phyloP scores from a whole-genome alignment of 2,113 vertebrate genomes.

The Glaucidium brasilianum region DNA sequence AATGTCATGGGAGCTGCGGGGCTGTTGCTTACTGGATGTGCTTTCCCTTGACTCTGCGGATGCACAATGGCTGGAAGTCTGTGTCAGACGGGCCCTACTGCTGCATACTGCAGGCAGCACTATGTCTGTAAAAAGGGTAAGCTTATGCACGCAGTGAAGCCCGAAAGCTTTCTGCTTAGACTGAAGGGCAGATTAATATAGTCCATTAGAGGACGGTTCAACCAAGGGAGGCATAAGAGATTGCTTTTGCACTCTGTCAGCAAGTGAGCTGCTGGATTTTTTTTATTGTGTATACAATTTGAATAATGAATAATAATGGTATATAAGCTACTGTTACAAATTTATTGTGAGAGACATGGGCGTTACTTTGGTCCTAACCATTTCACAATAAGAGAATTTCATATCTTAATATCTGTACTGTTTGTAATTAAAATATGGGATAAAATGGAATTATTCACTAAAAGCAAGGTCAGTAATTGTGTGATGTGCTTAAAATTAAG shows the following conservation, averaged over 20 bases:
- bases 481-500: background rate
- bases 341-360: background rate
- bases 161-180: background rate
- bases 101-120: accelerated
- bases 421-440: constrained; percentile 18
- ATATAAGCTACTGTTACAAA: background rate
- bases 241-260: background rate
- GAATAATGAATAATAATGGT: background rate
- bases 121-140: background rate
- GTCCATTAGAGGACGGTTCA: background rate
- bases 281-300: background rate
- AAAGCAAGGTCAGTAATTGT: background rate
- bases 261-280: background rate
- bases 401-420: constrained; percentile 16
- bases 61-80: accelerated
- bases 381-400: background rate
- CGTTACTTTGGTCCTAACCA: background rate
- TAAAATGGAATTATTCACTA: background rate
- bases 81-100: accelerated
- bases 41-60: background rate
- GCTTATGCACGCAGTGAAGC: background rate
- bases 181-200: background rate
- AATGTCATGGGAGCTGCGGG: background rate
- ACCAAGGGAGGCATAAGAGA: background rate
- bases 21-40: background rate